Percentiles rank a stretch among this genome's conserved stretches.
These are phyloP conservation scores for Nephotettix cincticeps DNA, from an alignment of 1,140 invertebrate species.

Conservation along the genomic window DNA sequence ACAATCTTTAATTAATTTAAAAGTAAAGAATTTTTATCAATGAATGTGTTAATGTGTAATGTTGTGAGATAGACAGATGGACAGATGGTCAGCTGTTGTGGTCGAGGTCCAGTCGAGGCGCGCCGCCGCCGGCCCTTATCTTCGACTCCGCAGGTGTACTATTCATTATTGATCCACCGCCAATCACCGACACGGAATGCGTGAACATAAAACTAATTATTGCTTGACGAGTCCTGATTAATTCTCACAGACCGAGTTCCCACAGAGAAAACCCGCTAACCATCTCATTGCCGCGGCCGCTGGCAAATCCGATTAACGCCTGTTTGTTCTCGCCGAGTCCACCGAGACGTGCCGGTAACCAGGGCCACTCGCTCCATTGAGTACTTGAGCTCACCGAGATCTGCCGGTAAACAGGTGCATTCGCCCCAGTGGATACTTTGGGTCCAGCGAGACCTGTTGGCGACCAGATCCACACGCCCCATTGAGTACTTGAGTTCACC, in stretches of 20 bases:
- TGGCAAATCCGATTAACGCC: background rate
- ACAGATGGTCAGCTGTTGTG: background rate
- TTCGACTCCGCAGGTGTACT: background rate
- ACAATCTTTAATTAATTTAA: too few species aligned
- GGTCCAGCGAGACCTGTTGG: too few species aligned
- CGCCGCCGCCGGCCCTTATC: background rate
- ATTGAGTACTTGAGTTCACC: too few species aligned
- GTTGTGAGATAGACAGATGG: too few species aligned
- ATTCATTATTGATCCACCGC: background rate
- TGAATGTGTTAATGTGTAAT: too few species aligned
- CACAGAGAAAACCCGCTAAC: constrained; percentile 12
- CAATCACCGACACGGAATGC: background rate
- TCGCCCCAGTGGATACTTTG: too few species aligned
- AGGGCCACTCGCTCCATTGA: too few species aligned
- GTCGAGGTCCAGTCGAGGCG: background rate
- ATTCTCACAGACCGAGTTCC: background rate
- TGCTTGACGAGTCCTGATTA: constrained; percentile 13
- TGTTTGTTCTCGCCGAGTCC: background rate
- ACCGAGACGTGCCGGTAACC: too few species aligned
- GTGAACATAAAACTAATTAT: constrained; percentile 21
- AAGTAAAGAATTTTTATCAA: too few species aligned
- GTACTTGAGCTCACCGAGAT: too few species aligned
- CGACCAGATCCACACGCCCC: too few species aligned
- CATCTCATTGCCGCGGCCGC: background rate
- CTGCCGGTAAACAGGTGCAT: too few species aligned